Percentiles rank a stretch among this genome's conserved stretches.
phyloP scores from a whole-genome alignment of 1,140 invertebrate genomes.

The Littorina saxatilis region DNA sequence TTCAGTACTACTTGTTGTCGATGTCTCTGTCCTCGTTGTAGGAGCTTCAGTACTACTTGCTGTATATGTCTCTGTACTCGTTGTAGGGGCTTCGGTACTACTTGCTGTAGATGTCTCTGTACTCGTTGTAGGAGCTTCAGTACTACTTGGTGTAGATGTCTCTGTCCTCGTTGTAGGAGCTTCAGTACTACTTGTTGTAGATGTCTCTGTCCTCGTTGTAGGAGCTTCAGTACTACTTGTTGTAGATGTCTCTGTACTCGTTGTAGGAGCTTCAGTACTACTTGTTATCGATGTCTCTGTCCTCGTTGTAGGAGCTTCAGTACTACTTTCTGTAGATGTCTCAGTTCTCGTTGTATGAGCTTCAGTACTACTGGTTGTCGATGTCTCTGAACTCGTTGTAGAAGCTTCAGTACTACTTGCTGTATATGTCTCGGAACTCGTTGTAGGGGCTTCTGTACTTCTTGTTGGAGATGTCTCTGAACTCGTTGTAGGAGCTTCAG shows the following conservation, averaged over 20 bases:
- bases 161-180: not conserved
- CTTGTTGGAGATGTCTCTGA: conserved; percentile 20
- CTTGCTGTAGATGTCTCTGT: too few species aligned
- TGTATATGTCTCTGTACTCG: too few species aligned
- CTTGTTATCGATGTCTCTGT: conserved; percentile 1
- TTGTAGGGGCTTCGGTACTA: not conserved
- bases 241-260: not conserved
- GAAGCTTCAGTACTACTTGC: conserved; percentile 11
- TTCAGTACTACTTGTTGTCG: not conserved
- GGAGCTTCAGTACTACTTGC: too few species aligned
- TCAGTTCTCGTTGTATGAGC: not conserved
- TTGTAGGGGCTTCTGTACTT: not conserved
- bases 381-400: conserved; percentile 13
- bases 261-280: not conserved
- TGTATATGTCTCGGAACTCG: not conserved
- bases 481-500: not conserved
- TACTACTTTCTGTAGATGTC: not conserved
- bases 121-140: too few species aligned
- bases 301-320: not conserved
- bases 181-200: not conserved
- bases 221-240: not conserved
- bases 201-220: not conserved
- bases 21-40: too few species aligned
- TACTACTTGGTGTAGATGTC: too few species aligned
- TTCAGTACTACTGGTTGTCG: not conserved